phyloP scores from a whole-genome alignment of 37 sponge, comb jelly and placozoan species.

The Mnemiopsis leidyi region DNA sequence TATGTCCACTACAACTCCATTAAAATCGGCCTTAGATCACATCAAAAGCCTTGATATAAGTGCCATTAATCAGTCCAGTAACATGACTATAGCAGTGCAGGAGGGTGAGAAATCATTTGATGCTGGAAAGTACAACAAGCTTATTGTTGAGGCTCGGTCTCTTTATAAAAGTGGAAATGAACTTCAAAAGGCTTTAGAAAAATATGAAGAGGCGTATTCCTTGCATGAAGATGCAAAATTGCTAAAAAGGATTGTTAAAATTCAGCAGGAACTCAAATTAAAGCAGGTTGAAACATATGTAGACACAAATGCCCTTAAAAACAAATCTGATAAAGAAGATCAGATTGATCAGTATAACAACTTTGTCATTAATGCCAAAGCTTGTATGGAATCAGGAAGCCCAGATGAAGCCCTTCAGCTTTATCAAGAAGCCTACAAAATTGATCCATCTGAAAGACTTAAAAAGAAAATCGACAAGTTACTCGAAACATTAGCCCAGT shows the following conservation, averaged over 20 bases:
- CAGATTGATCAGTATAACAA: not conserved
- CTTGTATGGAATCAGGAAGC: not conserved
- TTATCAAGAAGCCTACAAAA: not conserved
- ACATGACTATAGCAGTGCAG: not conserved
- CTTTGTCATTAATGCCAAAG: not conserved
- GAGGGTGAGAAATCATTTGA: slow-evolving; percentile 21
- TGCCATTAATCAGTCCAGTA: not conserved
- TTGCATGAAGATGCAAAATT: slow-evolving; percentile 21
- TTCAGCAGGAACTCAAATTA: not conserved
- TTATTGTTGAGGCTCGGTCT: not conserved
- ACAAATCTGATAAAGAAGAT: not conserved
- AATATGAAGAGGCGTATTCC: not conserved
- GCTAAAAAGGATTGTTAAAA: not conserved
- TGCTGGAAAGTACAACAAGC: not conserved
- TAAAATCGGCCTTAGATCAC: not conserved
- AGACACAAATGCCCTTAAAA: not conserved
- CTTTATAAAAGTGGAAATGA: not conserved
- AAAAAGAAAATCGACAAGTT: not conserved
- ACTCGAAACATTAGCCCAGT: not conserved
- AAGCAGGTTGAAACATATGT: not conserved
- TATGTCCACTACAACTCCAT: not conserved
- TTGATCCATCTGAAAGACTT: not conserved
- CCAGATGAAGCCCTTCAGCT: not conserved
- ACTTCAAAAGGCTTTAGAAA: not conserved
- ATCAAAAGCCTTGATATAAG: not conserved